A percentile compares a stretch with the other conserved stretches of the same genome.
phyloP scores from a whole-genome alignment of 1,140 invertebrate genomes.

The Pseudachorutes palmiensis region DNA sequence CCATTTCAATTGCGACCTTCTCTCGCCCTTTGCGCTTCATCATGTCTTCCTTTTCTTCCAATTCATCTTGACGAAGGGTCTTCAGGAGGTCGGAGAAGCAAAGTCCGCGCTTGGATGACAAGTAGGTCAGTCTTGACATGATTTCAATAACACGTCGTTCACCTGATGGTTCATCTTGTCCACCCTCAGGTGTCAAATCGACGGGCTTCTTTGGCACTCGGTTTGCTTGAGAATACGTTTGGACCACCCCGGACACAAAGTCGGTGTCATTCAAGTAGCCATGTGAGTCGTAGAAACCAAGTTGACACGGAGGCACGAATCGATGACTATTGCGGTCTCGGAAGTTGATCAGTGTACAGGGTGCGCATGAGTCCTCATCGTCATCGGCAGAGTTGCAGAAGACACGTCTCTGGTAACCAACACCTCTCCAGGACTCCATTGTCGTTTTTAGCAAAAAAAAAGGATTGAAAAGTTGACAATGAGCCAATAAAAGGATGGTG shows the following conservation, averaged over 20 bases:
- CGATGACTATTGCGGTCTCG: background rate
- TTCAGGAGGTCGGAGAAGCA: background rate
- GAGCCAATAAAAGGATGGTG: background rate
- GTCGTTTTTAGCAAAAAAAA: background rate
- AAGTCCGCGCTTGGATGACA: background rate
- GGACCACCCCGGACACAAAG: no score
- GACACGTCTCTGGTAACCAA: background rate
- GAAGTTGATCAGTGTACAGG: background rate
- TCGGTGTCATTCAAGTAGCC: background rate
- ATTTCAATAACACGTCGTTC: background rate
- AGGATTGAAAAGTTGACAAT: background rate
- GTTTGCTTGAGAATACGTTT: no score
- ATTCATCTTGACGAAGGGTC: background rate
- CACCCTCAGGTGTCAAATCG: no score
- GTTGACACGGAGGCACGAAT: background rate
- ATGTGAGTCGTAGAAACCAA: constrained; percentile 6
- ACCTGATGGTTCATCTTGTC: background rate
- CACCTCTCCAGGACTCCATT: background rate
- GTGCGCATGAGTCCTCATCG: background rate
- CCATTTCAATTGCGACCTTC: no score
- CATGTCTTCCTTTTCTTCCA: background rate
- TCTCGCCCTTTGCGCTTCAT: no score
- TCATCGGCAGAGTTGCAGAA: background rate
- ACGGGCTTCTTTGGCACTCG: no score
- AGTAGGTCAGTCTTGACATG: background rate